Conservation (phyloP, 2,113 vertebrate species). For the Tylochromis polylepis region DNA sequence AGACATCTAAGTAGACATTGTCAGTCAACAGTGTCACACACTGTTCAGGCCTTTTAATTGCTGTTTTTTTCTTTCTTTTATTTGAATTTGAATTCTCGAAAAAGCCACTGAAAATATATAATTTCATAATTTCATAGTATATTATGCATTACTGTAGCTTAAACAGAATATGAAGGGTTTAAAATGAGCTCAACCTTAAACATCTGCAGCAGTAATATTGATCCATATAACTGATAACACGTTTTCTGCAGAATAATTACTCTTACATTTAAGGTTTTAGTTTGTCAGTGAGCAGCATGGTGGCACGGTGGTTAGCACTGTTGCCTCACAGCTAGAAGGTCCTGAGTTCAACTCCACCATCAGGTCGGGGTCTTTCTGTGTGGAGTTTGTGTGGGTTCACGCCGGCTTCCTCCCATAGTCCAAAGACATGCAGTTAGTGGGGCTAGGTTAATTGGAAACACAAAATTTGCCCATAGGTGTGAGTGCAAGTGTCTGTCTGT, state of each 20-base stretch:
- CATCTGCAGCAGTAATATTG: neutral
- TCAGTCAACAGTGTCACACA: neutral
- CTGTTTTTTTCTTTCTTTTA: neutral
- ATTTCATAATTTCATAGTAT: neutral
- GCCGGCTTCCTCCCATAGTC: too few species aligned
- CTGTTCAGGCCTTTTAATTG: neutral
- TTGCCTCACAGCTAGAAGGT: too few species aligned
- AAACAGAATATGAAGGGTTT: neutral
- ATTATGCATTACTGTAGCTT: neutral
- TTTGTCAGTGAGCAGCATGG: too few species aligned
- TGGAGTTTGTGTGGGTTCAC: too few species aligned
- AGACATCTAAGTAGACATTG: rapidly evolving
- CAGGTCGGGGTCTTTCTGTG: too few species aligned
- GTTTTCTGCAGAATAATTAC: neutral
- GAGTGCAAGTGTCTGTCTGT: too few species aligned
- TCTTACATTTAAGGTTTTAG: neutral
- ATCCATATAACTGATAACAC: neutral
- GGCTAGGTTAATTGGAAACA: too few species aligned
- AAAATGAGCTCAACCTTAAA: neutral
- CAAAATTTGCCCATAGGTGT: too few species aligned
- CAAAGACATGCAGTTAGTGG: too few species aligned
- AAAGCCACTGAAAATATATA: neutral
- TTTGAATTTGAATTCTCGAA: neutral
- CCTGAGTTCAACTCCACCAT: too few species aligned
- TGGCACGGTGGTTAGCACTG: too few species aligned